These are phyloP conservation scores for Nephrotoma guestfalica DNA, from an alignment of 2,888 invertebrate species.

Conservation along the genomic window DNA sequence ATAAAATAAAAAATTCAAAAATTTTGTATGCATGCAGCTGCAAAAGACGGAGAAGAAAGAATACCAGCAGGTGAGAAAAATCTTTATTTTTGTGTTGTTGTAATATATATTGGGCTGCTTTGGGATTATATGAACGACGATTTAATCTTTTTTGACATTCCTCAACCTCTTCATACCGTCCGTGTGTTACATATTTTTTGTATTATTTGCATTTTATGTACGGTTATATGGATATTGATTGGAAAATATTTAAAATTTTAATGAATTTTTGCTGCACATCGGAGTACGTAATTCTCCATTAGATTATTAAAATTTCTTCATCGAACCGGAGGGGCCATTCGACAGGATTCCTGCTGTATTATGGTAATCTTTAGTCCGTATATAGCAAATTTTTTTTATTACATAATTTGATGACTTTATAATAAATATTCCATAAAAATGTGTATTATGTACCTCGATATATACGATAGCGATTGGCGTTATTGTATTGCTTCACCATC, in stretches of 20 bases:
- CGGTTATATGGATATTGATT: neutral
- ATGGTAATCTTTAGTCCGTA: neutral
- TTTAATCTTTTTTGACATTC: neutral
- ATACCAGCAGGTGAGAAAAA: constrained; percentile 46
- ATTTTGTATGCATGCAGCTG: constrained; percentile 32
- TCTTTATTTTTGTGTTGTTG: neutral
- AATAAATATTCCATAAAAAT: neutral
- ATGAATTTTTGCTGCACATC: neutral
- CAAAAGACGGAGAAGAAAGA: constrained; percentile 52
- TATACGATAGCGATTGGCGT: neutral
- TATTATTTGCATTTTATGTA: neutral
- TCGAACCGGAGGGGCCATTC: neutral
- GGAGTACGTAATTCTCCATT: neutral
- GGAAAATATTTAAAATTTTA: neutral
- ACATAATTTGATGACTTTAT: neutral
- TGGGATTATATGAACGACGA: neutral
- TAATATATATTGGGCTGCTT: neutral
- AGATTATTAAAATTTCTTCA: neutral
- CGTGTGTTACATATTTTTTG: neutral
- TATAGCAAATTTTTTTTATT: neutral
- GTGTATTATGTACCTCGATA: neutral
- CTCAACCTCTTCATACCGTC: neutral
- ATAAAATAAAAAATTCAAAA: neutral
- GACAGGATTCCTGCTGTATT: too few species aligned
- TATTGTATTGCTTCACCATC: neutral